A percentile compares a stretch with the other conserved stretches of the same genome.
Evolutionary conservation across 2,113 vertebrate species (phyloP).

Genomic region (Anarrhichthys ocellatus): DNA sequence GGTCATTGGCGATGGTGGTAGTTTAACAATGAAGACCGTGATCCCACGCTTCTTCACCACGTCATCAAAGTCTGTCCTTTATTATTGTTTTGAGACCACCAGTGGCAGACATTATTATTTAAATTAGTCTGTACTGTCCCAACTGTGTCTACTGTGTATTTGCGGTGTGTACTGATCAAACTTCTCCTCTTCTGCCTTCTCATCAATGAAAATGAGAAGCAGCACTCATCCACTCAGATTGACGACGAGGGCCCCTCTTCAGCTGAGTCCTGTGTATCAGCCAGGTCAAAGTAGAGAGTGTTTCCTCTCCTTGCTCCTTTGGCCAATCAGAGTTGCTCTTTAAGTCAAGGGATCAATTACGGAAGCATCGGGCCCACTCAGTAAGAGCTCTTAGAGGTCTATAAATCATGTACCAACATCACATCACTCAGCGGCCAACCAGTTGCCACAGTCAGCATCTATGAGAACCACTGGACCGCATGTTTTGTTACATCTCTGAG

Average conservation of each 20-base stretch:
- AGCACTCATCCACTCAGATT: constrained; percentile 19
- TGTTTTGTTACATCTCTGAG: background rate
- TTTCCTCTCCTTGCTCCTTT: constrained; percentile 1
- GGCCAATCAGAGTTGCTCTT: constrained; percentile 23
- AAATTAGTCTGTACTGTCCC: background rate
- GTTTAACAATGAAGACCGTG: too few species aligned
- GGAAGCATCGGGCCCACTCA: background rate
- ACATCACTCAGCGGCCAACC: constrained; percentile 9
- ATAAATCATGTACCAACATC: constrained; percentile 5
- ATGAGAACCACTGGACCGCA: constrained; percentile 10
- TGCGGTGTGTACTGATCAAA: background rate
- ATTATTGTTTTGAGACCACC: too few species aligned
- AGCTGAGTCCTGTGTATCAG: constrained; percentile 5
- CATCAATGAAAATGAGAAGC: constrained; percentile 12
- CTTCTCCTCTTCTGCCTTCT: constrained; percentile 4
- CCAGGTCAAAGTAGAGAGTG: constrained; percentile 13
- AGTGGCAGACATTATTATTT: background rate
- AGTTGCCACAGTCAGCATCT: background rate
- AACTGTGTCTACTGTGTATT: background rate
- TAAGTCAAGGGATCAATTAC: constrained; percentile 20
- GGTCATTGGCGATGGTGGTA: too few species aligned
- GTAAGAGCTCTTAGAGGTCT: constrained; percentile 12
- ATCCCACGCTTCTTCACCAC: too few species aligned
- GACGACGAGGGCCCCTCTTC: constrained; percentile 23
- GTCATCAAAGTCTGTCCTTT: too few species aligned